Evolutionary conservation across 2,888 invertebrate species (phyloP), one percentile per base, ranked within the genome.

Genomic region (Trichacis sp.): DNA sequence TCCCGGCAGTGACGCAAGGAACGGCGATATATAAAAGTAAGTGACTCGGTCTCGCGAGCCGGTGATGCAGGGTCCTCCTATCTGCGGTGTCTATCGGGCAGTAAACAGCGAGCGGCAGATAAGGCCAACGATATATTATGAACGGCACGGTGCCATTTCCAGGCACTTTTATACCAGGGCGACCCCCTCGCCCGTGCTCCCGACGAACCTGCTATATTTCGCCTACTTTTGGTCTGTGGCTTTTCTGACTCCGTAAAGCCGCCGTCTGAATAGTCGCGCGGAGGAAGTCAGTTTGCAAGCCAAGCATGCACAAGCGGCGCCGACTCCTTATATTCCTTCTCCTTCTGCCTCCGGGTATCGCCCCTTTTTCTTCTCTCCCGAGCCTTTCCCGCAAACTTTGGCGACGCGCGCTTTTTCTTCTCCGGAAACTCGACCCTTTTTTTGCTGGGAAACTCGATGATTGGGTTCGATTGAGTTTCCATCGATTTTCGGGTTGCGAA

Each of bases 81-180:
- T 84, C 84, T 79, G 77, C 71, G 72, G 77, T 82, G 82, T 83
- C 83, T 83, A 84, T 84, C 84, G 82, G 81, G 79, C 81, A 82
- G 83, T 82, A 83, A 84, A 83, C 82, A 82, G 80, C 80, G 76
- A 79, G 79, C 82, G 79, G 79, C 81, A 82, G 83, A 84, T 84
- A 84, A 84, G 83, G 76, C 77, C 67, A 73, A 73, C 81, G 79
- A 83, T 83, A 83, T 81, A 83, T 83, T 82, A 79, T 81, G 76
- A 78, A 80, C 79, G 76, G 75, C 71, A 75, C 73, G 72, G 70
- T 72, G 64, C 54, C 68, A 62, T 57, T 57, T 57, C 50, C 33
- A 60, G 43, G 63, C 52, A 60, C 64, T 60, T 15, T 69, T 65
- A 66, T 60, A 57, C 60, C 55, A 24, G 24, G 42, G 55, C 53